phyloP scores from a whole-genome alignment of 2,113 vertebrate genomes.

The Malaclemys terrapin region DNA sequence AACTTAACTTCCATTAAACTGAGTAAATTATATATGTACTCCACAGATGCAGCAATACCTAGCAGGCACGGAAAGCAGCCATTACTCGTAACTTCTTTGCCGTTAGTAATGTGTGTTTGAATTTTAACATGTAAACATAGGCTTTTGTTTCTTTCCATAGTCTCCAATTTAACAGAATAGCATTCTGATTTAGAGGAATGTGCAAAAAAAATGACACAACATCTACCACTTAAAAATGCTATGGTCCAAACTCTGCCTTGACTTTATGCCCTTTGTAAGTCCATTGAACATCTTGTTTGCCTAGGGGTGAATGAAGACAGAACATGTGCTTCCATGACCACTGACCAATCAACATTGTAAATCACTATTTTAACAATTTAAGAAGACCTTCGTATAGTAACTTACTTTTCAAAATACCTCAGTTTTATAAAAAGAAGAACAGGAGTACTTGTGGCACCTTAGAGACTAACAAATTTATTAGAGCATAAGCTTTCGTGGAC shows the following conservation, averaged over 20 bases:
- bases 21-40: background rate
- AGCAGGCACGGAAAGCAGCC: fast-evolving
- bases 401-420: background rate
- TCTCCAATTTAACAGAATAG: background rate
- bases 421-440: too few relatives aligned
- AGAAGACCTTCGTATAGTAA: background rate
- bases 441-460: too few relatives aligned
- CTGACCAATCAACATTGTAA: fast-evolving
- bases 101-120: background rate
- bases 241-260: fast-evolving
- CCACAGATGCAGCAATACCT: background rate
- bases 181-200: background rate
- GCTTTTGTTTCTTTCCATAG: too few relatives aligned
- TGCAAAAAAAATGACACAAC: fast-evolving
- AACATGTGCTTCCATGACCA: fast-evolving
- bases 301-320: background rate
- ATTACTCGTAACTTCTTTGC: background rate
- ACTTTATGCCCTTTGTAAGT: background rate
- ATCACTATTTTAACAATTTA: background rate
- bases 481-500: too few relatives aligned
- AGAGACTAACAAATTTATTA: too few relatives aligned
- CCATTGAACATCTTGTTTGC: background rate
- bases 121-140: background rate
- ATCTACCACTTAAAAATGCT: fast-evolving
- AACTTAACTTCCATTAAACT: background rate